Conservation (phyloP, 2,113 vertebrate species). For the Catharus bicknelli region DNA sequence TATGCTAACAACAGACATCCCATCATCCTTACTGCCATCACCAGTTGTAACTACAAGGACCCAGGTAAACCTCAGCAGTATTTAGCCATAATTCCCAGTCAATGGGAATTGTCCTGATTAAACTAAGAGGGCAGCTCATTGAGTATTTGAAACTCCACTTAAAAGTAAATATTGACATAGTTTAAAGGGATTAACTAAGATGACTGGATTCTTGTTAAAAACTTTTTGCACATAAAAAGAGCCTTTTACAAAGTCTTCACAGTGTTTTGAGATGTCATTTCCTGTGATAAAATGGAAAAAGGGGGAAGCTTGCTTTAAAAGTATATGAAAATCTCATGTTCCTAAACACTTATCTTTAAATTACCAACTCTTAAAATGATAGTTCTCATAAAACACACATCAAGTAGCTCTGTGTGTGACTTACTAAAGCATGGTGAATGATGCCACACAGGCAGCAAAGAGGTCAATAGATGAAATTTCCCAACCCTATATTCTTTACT, state of each 20-base stretch:
- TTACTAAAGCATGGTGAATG: neutral
- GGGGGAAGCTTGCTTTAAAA: neutral
- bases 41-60: neutral
- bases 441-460: neutral
- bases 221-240: neutral
- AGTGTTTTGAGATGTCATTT: neutral
- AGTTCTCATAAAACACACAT: neutral
- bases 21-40: neutral
- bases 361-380: neutral
- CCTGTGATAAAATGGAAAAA: constrained; percentile 26
- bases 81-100: neutral
- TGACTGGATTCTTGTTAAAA: constrained; percentile 30
- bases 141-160: constrained; percentile 7
- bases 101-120: neutral
- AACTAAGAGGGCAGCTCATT: neutral
- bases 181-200: constrained; percentile 47
- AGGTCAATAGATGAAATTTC: constrained; percentile 16
- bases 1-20: neutral
- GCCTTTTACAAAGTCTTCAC: constrained; percentile 1
- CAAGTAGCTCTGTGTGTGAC: neutral
- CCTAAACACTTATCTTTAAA: constrained; percentile 20
- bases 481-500: neutral
- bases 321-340: constrained; percentile 1
- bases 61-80: neutral
- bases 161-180: constrained; percentile 40